Conservation (phyloP, 2,888 invertebrate species). For the Rhorus exstirpatorius region DNA sequence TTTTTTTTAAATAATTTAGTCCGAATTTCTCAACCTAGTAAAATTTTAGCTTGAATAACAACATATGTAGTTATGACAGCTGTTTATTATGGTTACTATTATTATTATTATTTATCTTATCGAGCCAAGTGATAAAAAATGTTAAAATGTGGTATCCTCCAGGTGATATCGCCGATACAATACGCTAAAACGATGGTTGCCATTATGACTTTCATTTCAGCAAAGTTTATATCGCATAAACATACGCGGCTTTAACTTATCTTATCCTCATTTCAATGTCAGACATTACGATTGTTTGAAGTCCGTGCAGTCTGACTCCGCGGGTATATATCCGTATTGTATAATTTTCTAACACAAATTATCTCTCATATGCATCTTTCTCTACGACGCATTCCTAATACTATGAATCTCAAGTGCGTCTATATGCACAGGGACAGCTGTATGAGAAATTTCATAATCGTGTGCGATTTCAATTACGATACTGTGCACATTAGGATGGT, state of each 20-base stretch:
- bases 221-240: not conserved
- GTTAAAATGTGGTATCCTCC: constrained; percentile 38
- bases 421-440: no score
- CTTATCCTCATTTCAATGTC: constrained; percentile 44
- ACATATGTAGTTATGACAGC: not conserved
- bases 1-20: no score
- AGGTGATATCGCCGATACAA: constrained; percentile 10
- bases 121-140: constrained; percentile 32
- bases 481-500: no score
- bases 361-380: not conserved
- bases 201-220: constrained; percentile 31
- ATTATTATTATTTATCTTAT: no score
- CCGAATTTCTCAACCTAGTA: not conserved
- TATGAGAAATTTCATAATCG: no score
- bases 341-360: constrained; percentile 15
- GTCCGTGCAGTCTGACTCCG: not conserved
- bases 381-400: no score
- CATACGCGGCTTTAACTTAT: not conserved
- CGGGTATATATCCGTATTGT: no score
- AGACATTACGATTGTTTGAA: constrained; percentile 4
- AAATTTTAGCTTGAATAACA: no score
- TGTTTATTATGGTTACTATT: not conserved
- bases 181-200: constrained; percentile 38
- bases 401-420: no score
- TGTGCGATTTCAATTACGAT: no score